Conservation (phyloP, 2,113 vertebrate species). For the Corvus cornix region DNA sequence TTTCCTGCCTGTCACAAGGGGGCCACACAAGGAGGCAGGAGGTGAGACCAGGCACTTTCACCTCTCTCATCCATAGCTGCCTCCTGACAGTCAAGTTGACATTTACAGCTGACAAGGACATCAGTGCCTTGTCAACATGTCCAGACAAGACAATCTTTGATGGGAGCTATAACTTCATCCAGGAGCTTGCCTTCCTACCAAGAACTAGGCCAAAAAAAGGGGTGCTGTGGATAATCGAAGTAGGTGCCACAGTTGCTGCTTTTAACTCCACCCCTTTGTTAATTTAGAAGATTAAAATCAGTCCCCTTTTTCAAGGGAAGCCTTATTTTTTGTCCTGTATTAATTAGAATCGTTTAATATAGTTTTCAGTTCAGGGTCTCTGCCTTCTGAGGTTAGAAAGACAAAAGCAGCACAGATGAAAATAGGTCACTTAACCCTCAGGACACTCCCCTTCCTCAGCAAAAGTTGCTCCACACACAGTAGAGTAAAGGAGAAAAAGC, state of each 20-base stretch:
- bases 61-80: neutral
- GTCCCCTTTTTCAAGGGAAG: neutral
- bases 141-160: neutral
- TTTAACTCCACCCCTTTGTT: neutral
- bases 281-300: neutral
- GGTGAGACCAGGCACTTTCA: neutral
- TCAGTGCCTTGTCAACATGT: neutral
- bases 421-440: neutral
- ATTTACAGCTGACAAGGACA: neutral
- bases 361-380: neutral
- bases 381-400: constrained; percentile 27
- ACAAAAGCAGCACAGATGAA: neutral
- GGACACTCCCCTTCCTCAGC: neutral
- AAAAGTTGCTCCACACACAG: neutral
- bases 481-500: neutral
- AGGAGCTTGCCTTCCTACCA: neutral
- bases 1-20: neutral
- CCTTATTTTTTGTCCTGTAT: neutral
- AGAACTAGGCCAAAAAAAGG: neutral
- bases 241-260: neutral
- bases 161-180: neutral
- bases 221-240: neutral
- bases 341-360: constrained; percentile 38
- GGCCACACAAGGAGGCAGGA: neutral
- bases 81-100: constrained; percentile 1